phyloP scores from a whole-genome alignment of 2,888 invertebrate genomes.

The Parnassius smintheus region DNA sequence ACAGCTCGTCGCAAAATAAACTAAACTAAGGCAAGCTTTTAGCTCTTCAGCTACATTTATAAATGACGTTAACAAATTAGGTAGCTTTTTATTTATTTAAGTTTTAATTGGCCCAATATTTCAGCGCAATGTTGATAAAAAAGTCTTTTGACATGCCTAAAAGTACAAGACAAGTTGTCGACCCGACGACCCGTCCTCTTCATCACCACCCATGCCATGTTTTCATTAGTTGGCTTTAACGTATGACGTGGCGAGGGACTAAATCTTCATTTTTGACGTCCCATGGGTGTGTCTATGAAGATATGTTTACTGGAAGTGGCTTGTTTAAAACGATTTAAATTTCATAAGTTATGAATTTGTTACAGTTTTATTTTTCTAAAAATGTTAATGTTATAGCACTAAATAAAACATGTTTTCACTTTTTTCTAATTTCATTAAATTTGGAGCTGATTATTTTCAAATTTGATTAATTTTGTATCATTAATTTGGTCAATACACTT shows the following conservation, averaged over 20 bases:
- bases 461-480: too few relatives aligned
- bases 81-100: not conserved
- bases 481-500: too few relatives aligned
- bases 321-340: not conserved
- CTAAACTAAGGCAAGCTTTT: too few relatives aligned
- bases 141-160: slow-evolving; percentile 5
- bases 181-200: slow-evolving; percentile 51
- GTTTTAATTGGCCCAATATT: not conserved
- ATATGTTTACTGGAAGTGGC: slow-evolving; percentile 44
- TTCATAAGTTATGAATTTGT: too few relatives aligned
- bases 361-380: too few relatives aligned
- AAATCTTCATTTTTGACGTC: slow-evolving; percentile 82
- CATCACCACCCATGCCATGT: slow-evolving; percentile 69
- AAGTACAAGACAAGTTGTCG: slow-evolving; percentile 33
- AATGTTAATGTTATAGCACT: too few relatives aligned
- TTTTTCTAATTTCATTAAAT: too few relatives aligned
- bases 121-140: not conserved
- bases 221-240: slow-evolving; percentile 76
- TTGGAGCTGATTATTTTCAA: too few relatives aligned
- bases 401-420: too few relatives aligned
- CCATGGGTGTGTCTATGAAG: slow-evolving; percentile 56
- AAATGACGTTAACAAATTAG: too few relatives aligned
- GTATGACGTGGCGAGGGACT: slow-evolving; percentile 78
- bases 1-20: too few relatives aligned
- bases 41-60: too few relatives aligned